These are phyloP conservation scores for Siderastrea siderea DNA, from an alignment of 92 coral and sea anemone species.

Conservation along the genomic window DNA sequence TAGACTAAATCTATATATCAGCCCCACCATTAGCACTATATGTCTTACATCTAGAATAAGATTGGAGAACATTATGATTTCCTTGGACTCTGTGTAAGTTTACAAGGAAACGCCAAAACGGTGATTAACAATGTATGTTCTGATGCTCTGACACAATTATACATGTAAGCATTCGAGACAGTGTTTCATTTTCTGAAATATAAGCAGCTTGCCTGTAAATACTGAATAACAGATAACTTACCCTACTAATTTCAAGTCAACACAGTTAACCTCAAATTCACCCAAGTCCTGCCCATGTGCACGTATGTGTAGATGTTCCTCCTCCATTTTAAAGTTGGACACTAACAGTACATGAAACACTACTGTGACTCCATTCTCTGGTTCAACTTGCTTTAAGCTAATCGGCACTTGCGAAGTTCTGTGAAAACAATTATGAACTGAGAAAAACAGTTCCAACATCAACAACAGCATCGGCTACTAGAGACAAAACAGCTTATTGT, in stretches of 20 bases:
- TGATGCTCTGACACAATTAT: not conserved
- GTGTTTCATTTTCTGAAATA: too few relatives aligned
- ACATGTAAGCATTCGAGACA: not conserved
- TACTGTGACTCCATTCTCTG: conserved; percentile 55
- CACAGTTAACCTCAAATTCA: conserved; percentile 32
- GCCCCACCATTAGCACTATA: too few relatives aligned
- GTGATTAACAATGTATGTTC: too few relatives aligned
- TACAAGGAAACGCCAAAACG: too few relatives aligned
- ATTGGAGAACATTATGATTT: too few relatives aligned
- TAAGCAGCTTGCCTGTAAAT: not conserved
- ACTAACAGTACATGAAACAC: conserved; percentile 71
- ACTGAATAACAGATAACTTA: not conserved
- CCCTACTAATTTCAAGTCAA: conserved; percentile 11
- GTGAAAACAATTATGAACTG: not conserved
- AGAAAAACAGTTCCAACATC: too few relatives aligned
- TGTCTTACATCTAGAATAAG: too few relatives aligned
- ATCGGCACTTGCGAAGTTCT: not conserved
- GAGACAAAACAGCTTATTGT: too few relatives aligned
- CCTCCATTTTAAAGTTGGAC: conserved; percentile 44
- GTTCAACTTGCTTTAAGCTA: conserved; percentile 3
- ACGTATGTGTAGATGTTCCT: conserved; percentile 39
- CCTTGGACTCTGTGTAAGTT: too few relatives aligned
- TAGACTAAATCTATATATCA: too few relatives aligned
- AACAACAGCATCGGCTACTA: too few relatives aligned
- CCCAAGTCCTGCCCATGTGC: conserved; percentile 50